Base-by-base conservation (phyloP, 2,888 invertebrate species). In the Tineola bisselliella region DNA sequence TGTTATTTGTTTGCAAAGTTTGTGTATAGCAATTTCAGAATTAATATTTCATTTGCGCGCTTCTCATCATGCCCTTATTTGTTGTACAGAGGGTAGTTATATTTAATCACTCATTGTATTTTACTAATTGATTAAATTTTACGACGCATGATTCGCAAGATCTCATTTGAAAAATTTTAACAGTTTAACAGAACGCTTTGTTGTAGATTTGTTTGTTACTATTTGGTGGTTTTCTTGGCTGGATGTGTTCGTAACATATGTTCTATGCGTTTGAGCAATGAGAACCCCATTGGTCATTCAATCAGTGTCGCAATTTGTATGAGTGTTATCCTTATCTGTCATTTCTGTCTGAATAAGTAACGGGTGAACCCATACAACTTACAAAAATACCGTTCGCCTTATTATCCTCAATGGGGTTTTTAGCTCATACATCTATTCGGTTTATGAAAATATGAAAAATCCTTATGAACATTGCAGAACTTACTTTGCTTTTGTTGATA, bases 41-140 rank as follows among this genome's bases (percentile, higher is more conserved):
- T 59, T 59, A 12, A 19, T 19, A 66, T 58, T 60, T 61, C 64
- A 71, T 77, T 75, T 70, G 71, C 70, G 69, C 72, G 74, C 72
- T 73, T n/a, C 76, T 77, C 76, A 73, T 72, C 74, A 74, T 71
- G 66, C 71, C 84, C 76, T 79, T 78, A 73, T 62, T 65, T 63
- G 77, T 71, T 68, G 67, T 75, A 81, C 77, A 80, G 79, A 71
- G 65, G 79, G 75, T 73, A 78, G 72, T 86, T 72, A 82, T 67
- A 63, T 70, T 79, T 84, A 78, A 86, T 83, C 86, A 82, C 79
- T 76, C 76, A 84, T 87, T 87, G 86, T 86, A 63, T 65, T 73
- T 76, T 62, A 73, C 77, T 79, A 81, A 79, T 77, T 74, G 76
- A 59, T 59, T 59, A 25, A 18, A 25, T 54, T 18, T 54, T 58